Base-by-base conservation (phyloP, 2,797 vertebrate genomes). In the Pangasius larnaudii region DNA sequence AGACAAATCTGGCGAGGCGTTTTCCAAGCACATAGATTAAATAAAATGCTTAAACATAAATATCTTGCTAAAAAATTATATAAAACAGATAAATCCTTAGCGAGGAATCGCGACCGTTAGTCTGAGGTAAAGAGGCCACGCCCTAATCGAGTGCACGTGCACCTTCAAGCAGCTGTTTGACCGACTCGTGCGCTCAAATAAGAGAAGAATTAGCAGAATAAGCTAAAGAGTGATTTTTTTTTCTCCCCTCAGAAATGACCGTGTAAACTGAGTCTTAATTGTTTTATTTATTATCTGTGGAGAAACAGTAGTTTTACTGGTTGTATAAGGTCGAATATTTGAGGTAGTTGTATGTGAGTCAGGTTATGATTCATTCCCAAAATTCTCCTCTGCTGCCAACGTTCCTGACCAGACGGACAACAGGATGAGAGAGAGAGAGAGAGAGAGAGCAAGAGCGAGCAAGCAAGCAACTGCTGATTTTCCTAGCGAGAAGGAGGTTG, bases 341-440 rank as follows among this genome's bases (percentile, higher is more conserved):
- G 81, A 84, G 46, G 49, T 79, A 56, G 69, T 78, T 49, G 65
- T 88, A 83, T 80, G 69, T 65, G 63, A 77, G 53, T 75, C 86
- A 88, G 61, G 56, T 87, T 87, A 80, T 88, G 88, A 89, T 83
- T 91, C 88, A 89, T 88, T 89, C 82, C 77, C 63, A 0, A 77
- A 81, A 36, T 79, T 86, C 77, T 72, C 39, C 61, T 79, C 24
- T 18, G 9, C 61, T 86, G 85, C 87, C 82, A 72, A 79, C 27
- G 72, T 74, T 78, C 36, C 63, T 87, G 79, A 46, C 49, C 39
- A 82, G 61, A 86, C 18, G 78, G 78, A 67, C 59, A 89, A 74
- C 81, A 85, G 80, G 79, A 74, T 53, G 7, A 63, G 58, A 77
- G 58, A 63, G 11, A 86, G 59, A 80, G 49, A 75, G 36, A 81